A percentile compares a stretch with the other conserved stretches of the same genome.
Conservation (phyloP, 2,797 vertebrate species). For the Chaenodraco wilsoni region DNA sequence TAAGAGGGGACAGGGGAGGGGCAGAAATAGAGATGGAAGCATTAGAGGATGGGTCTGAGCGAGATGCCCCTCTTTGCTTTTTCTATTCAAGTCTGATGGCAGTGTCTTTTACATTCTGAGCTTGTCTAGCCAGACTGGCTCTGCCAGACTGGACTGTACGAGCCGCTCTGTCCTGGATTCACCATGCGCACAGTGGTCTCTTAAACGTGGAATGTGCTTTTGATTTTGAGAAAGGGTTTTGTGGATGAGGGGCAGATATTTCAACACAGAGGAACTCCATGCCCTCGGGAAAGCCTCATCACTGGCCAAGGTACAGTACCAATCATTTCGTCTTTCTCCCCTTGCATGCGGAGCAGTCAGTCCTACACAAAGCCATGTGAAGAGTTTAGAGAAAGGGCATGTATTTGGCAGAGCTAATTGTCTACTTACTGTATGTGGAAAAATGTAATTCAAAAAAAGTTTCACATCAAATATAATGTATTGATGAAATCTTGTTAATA, state of each 20-base stretch:
- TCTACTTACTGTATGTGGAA: not conserved
- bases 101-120: conserved; percentile 54
- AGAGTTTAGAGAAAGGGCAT: conserved; percentile 21
- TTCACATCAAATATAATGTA: not conserved
- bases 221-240: conserved; percentile 57
- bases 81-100: conserved; percentile 64
- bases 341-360: conserved; percentile 29
- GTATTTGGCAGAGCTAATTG: not conserved
- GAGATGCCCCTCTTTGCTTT: conserved; percentile 60
- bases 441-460: conserved; percentile 9
- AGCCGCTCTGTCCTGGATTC: conserved; percentile 48
- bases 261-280: conserved; percentile 63
- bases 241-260: conserved; percentile 62
- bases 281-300: conserved; percentile 63
- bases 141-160: conserved; percentile 44
- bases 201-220: conserved; percentile 42
- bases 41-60: conserved; percentile 51
- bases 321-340: conserved; percentile 44
- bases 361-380: conserved; percentile 21
- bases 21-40: conserved; percentile 67
- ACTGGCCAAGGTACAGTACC: conserved; percentile 78
- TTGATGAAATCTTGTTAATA: conserved; percentile 3
- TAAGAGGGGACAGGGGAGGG: conserved; percentile 63
- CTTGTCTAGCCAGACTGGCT: conserved; percentile 52
- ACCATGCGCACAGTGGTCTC: conserved; percentile 13